Conservation (phyloP, 92 coral and sea anemone species). For the Epizoanthus stellaris region DNA sequence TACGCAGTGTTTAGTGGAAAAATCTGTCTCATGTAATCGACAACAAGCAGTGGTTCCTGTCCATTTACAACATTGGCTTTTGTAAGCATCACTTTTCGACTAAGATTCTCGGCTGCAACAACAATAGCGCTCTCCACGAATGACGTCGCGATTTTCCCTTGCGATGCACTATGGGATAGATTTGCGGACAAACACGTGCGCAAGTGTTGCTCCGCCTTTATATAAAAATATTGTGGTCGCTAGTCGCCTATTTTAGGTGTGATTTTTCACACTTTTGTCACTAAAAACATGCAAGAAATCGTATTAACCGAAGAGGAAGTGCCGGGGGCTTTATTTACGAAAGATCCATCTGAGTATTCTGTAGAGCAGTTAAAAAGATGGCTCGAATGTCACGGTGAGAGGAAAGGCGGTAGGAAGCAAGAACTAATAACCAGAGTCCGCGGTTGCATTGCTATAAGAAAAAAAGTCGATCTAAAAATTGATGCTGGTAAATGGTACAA, state of each 20-base stretch:
- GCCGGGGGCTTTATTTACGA: slow-evolving; percentile 52
- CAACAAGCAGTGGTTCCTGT: too few species aligned
- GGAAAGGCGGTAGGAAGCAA: slow-evolving; percentile 34
- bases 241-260: neutral
- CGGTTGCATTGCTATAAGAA: slow-evolving; percentile 46
- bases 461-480: slow-evolving; percentile 19
- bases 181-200: slow-evolving; percentile 2
- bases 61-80: too few species aligned
- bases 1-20: too few species aligned
- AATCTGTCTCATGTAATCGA: too few species aligned
- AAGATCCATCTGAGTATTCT: slow-evolving; percentile 49
- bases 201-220: neutral
- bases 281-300: slow-evolving; percentile 43
- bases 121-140: neutral
- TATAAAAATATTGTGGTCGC: neutral
- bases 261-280: neutral
- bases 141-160: neutral
- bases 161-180: neutral
- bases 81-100: too few species aligned
- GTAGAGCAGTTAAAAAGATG: slow-evolving; percentile 39
- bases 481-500: too few species aligned
- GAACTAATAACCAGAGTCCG: slow-evolving; percentile 41
- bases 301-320: slow-evolving; percentile 52
- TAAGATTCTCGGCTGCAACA: too few species aligned
- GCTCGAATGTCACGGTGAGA: slow-evolving; percentile 66